Base-by-base conservation (phyloP, 1,140 invertebrate genomes). In the Drosophila bocqueti region DNA sequence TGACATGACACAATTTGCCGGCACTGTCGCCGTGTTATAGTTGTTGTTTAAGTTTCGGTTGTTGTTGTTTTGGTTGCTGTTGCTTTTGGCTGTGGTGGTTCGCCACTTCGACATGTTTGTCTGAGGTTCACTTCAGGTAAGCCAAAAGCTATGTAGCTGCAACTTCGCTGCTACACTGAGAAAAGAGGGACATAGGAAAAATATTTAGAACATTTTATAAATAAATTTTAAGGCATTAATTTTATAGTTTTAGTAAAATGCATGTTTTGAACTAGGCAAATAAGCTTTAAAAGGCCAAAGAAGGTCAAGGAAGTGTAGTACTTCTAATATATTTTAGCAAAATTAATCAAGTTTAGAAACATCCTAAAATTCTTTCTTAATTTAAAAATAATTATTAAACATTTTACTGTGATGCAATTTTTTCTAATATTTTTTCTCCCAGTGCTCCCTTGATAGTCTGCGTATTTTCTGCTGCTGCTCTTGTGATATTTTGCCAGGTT, bases 1-100 rank as follows among this genome's bases (percentile, higher is more conserved):
- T 86, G 83, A 86, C 83, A 86, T 82, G 83, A 87, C 83, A 86
- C 83, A 86, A 86, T 86, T 86, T 86, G 84, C 81, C 76, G 81
- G 81, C 81, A 80, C 42, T 67, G 81, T 76, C 78, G 76, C 68
- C 43, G 47, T 45, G 76, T 29, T 79, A 46, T 58, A 71, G 71
- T 42, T 57, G 49, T 59, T 71, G 64, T 43, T 68, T 40, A 40
- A 38, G 46, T 60, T 59, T 38, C 15, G 26, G 34, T 50, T 52
- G 38, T 16, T 59, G 67, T 46, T 65, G 63, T 52, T 63, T 15
- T 36, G 36, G 34, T 49, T 69, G 43, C 34, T 68, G 38, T 49
- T 50, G 55, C 6, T 52, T 67, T 46, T 64, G 63, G 36, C 62
- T 61, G 45, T 74, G 62, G 49, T 78, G 78, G 64, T 26, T 81